Conservation (phyloP, 2,113 vertebrate species). For the Caranx ignobilis region DNA sequence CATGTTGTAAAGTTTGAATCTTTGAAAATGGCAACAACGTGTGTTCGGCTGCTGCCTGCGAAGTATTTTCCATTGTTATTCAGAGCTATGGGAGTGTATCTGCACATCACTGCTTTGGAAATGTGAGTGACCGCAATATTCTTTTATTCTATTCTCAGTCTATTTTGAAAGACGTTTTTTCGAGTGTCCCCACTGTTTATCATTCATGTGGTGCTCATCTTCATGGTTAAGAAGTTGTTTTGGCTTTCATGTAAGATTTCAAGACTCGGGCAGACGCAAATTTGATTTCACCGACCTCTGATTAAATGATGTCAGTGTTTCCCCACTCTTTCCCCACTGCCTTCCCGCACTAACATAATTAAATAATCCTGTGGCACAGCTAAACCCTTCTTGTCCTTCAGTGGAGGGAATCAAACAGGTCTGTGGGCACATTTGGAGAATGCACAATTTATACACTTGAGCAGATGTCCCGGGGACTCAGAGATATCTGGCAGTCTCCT, state of each 20-base stretch:
- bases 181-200: slow-evolving; percentile 9
- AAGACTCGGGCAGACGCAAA: slow-evolving; percentile 17
- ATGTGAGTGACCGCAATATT: slow-evolving; percentile 29
- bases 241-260: slow-evolving; percentile 1
- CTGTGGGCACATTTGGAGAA: slow-evolving; percentile 4
- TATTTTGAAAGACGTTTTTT: slow-evolving; percentile 36
- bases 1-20: neutral
- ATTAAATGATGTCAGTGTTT: slow-evolving; percentile 54
- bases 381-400: slow-evolving; percentile 10
- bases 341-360: slow-evolving; percentile 34
- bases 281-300: slow-evolving; percentile 45
- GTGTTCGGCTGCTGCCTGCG: slow-evolving; percentile 8
- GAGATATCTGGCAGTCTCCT: slow-evolving; percentile 29
- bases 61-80: slow-evolving; percentile 58
- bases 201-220: slow-evolving; percentile 3
- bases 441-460: slow-evolving; percentile 27
- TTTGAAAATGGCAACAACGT: slow-evolving; percentile 23
- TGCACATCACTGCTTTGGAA: slow-evolving; percentile 44
- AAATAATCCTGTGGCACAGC: slow-evolving; percentile 41
- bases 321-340: slow-evolving; percentile 12
- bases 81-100: slow-evolving; percentile 35
- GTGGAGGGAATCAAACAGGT: slow-evolving; percentile 9
- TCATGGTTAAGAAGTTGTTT: slow-evolving; percentile 9
- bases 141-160: slow-evolving; percentile 14
- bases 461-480: slow-evolving; percentile 16